Conservation (phyloP, 2,797 vertebrate species). For the Thalassophryne amazonica region DNA sequence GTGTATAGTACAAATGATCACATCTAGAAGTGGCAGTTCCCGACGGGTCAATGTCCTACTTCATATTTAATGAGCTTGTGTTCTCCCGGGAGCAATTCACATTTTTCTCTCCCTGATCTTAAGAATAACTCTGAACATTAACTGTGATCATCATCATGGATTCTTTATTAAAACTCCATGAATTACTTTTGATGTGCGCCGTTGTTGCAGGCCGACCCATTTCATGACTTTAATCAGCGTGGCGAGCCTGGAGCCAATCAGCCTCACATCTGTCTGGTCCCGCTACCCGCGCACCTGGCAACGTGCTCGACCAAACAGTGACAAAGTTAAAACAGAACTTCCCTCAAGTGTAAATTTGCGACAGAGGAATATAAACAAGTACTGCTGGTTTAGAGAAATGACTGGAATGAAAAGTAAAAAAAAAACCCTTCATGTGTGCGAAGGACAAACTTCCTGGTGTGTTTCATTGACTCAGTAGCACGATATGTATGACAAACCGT, state of each 20-base stretch:
- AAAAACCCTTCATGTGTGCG: neutral
- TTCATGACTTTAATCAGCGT: slow-evolving; percentile 43
- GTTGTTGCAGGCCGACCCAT: slow-evolving; percentile 18
- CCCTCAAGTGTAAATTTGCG: slow-evolving; percentile 27
- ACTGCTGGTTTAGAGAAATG: slow-evolving; percentile 8
- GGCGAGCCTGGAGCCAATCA: slow-evolving; percentile 48
- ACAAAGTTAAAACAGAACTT: slow-evolving; percentile 43
- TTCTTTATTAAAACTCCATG: slow-evolving; percentile 27
- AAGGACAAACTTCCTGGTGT: neutral
- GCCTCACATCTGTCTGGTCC: slow-evolving; percentile 15
- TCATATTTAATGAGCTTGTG: slow-evolving; percentile 18
- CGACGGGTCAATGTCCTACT: slow-evolving; percentile 14
- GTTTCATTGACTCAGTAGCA: neutral
- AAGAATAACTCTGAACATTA: slow-evolving; percentile 6
- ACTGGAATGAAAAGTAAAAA: slow-evolving; percentile 8
- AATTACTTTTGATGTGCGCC: slow-evolving; percentile 12
- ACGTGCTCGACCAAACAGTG: slow-evolving; percentile 35
- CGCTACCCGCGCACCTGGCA: slow-evolving; percentile 15
- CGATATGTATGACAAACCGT: neutral
- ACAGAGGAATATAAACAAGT: slow-evolving; percentile 32
- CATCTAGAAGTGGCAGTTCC: no score
- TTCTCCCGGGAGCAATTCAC: slow-evolving; percentile 1
- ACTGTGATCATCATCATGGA: slow-evolving; percentile 16
- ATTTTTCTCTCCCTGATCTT: neutral
- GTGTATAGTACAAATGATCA: no score